These are phyloP conservation scores for Epinephelus lanceolatus DNA, from an alignment of 2,113 vertebrate species.

Conservation along the genomic window DNA sequence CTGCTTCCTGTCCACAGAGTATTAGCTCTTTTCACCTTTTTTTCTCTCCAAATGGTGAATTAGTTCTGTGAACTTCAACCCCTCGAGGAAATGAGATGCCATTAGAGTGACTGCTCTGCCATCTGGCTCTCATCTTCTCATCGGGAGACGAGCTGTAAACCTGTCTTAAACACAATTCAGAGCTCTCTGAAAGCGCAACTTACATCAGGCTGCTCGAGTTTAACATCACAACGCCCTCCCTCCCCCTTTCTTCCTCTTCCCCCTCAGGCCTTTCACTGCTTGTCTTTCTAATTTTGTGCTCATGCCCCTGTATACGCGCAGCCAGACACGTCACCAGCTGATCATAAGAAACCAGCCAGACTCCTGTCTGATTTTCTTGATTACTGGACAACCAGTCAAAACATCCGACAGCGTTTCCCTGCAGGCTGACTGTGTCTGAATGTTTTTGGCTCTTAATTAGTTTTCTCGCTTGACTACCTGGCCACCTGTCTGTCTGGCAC, in stretches of 20 bases:
- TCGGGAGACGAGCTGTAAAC: conserved; percentile 17
- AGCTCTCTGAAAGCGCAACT: not conserved
- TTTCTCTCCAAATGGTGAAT: conserved; percentile 32
- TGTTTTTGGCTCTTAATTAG: conserved; percentile 43
- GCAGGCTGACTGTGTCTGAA: conserved; percentile 32
- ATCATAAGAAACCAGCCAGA: conserved; percentile 34
- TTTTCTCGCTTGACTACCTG: conserved; percentile 39
- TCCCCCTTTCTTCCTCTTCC: not conserved
- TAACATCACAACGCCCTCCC: not conserved
- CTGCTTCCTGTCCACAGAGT: conserved; percentile 10
- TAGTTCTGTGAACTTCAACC: conserved; percentile 46
- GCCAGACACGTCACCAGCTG: not conserved
- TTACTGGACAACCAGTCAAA: conserved; percentile 55
- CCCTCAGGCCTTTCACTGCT: conserved; percentile 10
- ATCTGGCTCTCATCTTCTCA: conserved; percentile 56
- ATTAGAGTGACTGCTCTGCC: conserved; percentile 33
- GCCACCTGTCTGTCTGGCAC: conserved; percentile 45
- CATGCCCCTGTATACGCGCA: not conserved
- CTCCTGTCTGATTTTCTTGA: conserved; percentile 38
- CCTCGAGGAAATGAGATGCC: conserved; percentile 41
- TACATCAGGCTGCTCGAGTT: not conserved
- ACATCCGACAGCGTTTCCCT: conserved; percentile 45
- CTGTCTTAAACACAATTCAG: conserved; percentile 3
- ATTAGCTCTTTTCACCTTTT: conserved; percentile 16
- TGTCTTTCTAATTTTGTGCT: conserved; percentile 14